Evolutionary conservation across 2,113 vertebrate genomes (phyloP).

Genomic region (Burhinus bistriatus): DNA sequence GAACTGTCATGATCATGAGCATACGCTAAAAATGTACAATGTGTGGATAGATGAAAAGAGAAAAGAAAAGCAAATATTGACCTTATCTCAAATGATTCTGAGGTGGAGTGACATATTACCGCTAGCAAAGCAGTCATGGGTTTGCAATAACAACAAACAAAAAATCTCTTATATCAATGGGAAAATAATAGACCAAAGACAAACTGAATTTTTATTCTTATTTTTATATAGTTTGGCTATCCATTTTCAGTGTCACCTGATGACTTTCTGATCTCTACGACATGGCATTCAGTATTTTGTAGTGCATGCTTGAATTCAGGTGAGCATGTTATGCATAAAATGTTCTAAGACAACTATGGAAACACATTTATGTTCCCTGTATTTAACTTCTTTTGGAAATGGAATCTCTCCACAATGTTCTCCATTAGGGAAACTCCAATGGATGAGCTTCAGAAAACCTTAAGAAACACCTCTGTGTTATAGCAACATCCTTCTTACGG

Average conservation of each 20-base stretch:
- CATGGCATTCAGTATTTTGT: background rate
- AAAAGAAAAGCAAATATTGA: background rate
- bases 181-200: background rate
- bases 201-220: background rate
- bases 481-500: rapidly evolving
- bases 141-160: background rate
- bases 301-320: background rate
- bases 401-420: background rate
- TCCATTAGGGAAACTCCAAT: background rate
- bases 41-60: background rate
- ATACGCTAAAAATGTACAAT: background rate
- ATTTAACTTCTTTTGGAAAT: background rate
- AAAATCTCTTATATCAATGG: background rate
- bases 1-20: background rate
- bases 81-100: background rate
- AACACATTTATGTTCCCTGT: background rate
- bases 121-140: background rate
- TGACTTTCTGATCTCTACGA: background rate
- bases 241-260: background rate
- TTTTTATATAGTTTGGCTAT: background rate
- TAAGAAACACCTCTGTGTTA: background rate
- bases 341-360: background rate
- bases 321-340: background rate
- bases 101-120: background rate
- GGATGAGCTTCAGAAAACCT: background rate